phyloP scores from a whole-genome alignment of 1,140 invertebrate genomes.

The Lepeophtheirus salmonis region DNA sequence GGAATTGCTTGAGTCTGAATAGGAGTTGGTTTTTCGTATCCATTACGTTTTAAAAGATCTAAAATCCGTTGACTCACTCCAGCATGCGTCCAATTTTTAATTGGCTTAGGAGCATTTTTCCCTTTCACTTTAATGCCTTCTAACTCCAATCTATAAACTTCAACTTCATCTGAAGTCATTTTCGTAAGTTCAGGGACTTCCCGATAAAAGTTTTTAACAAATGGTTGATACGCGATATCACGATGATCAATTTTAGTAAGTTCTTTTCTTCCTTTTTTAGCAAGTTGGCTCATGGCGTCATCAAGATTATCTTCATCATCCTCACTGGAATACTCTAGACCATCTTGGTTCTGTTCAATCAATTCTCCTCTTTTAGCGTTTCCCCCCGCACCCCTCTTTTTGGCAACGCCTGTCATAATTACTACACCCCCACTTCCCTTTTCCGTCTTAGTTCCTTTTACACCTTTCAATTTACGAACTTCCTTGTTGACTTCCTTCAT shows the following conservation, averaged over 20 bases:
- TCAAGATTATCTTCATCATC: constrained; percentile 75
- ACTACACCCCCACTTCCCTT: constrained; percentile 36
- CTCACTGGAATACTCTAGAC: constrained; percentile 89
- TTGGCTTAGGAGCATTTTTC: constrained; percentile 77
- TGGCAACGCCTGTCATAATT: constrained; percentile 73
- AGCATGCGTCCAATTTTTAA: constrained; percentile 93
- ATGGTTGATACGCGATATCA: constrained; percentile 59
- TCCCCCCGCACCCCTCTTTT: constrained; percentile 45
- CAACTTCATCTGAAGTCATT: constrained; percentile 76
- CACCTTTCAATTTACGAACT: constrained; percentile 29
- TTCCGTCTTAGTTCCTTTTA: constrained; percentile 17
- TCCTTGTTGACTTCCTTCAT: constrained; percentile 47
- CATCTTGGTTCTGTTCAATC: constrained; percentile 92
- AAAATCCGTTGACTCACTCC: constrained; percentile 91
- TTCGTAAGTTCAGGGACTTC: constrained; percentile 73
- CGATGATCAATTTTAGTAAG: constrained; percentile 70
- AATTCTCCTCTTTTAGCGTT: constrained; percentile 68
- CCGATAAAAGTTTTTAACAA: constrained; percentile 83
- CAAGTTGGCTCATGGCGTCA: constrained; percentile 65
- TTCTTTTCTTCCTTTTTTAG: constrained; percentile 60
- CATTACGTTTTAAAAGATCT: constrained; percentile 74
- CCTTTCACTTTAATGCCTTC: constrained; percentile 44
- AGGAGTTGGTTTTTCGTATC: constrained; percentile 92
- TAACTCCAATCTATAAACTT: constrained; percentile 50
- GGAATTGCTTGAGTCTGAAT: constrained; percentile 95